Percentiles rank a stretch among this genome's conserved stretches.
Conservation (phyloP, 2,113 vertebrate species). For the Clarias batrachus region DNA sequence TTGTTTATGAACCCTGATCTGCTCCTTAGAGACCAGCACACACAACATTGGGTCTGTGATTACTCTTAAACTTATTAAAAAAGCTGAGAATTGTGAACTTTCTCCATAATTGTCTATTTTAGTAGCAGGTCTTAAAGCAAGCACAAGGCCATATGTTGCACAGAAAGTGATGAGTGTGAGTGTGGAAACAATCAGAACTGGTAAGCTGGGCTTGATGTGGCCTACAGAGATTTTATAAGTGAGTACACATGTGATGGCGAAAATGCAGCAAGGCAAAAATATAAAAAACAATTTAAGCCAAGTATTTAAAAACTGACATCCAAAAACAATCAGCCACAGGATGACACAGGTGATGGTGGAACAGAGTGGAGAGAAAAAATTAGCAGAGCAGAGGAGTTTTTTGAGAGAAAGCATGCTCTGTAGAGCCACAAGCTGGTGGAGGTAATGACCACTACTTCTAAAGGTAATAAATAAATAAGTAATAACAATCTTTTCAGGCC, state of each 20-base stretch:
- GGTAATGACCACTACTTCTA: not conserved
- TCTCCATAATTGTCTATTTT: too few relatives aligned
- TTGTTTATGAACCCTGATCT: not conserved
- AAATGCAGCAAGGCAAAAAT: not conserved
- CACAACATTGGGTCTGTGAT: not conserved
- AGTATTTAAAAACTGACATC: not conserved
- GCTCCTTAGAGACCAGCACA: not conserved
- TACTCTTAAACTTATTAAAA: not conserved
- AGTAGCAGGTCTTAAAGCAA: not conserved
- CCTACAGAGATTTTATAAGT: not conserved
- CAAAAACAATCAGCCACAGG: too few relatives aligned
- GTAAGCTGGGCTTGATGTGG: not conserved
- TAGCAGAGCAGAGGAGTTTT: too few relatives aligned
- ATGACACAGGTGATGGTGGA: too few relatives aligned
- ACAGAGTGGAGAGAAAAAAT: too few relatives aligned
- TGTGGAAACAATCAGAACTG: constrained; percentile 8
- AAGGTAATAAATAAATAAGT: not conserved
- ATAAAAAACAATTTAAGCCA: not conserved
- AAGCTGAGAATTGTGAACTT: not conserved
- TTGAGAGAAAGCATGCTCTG: too few relatives aligned
- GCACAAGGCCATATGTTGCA: not conserved
- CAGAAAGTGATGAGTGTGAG: not conserved
- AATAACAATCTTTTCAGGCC: not conserved
- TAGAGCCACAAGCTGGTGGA: too few relatives aligned
- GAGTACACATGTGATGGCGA: not conserved